These are phyloP conservation scores for Eucriotettix oculatus DNA, from an alignment of 2,888 invertebrate genomes.

Conservation along the genomic window DNA sequence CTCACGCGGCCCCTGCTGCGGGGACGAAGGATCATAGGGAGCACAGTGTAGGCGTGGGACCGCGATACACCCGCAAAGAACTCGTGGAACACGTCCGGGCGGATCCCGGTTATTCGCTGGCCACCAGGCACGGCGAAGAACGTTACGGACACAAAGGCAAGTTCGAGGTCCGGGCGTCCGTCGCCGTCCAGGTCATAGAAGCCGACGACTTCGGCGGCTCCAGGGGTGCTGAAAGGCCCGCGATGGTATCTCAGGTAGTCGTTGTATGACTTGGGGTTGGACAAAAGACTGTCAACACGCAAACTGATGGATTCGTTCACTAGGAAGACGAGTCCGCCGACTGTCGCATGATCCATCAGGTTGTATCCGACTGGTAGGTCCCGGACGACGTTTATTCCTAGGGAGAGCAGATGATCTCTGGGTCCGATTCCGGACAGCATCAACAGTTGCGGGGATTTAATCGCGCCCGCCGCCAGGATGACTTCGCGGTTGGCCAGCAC, in stretches of 20 bases:
- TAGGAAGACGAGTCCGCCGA: constrained; percentile 42
- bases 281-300: constrained; percentile 19
- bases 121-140: too few relatives aligned
- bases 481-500: constrained; percentile 37
- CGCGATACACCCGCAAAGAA: constrained; percentile 28
- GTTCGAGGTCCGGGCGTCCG: constrained; percentile 39
- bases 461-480: constrained; percentile 45
- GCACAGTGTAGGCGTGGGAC: constrained; percentile 27
- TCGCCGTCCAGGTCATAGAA: constrained; percentile 43
- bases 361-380: constrained; percentile 44
- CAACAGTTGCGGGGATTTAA: constrained; percentile 48
- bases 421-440: constrained; percentile 51
- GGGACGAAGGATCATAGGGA: constrained; percentile 55
- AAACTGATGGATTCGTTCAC: constrained; percentile 20
- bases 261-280: constrained; percentile 19
- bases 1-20: constrained; percentile 49
- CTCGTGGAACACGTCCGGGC: constrained; percentile 25
- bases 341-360: constrained; percentile 51
- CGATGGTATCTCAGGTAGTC: constrained; percentile 35
- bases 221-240: constrained; percentile 43
- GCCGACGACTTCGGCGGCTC: constrained; percentile 48
- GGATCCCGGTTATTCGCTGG: constrained; percentile 20
- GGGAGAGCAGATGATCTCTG: constrained; percentile 27
- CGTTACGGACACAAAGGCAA: constrained; percentile 27
- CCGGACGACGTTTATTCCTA: constrained; percentile 27